Evolutionary conservation across 2,797 vertebrate species (phyloP), one percentile per base, ranked within the genome.

Genomic region (Notolepis coatsorum): DNA sequence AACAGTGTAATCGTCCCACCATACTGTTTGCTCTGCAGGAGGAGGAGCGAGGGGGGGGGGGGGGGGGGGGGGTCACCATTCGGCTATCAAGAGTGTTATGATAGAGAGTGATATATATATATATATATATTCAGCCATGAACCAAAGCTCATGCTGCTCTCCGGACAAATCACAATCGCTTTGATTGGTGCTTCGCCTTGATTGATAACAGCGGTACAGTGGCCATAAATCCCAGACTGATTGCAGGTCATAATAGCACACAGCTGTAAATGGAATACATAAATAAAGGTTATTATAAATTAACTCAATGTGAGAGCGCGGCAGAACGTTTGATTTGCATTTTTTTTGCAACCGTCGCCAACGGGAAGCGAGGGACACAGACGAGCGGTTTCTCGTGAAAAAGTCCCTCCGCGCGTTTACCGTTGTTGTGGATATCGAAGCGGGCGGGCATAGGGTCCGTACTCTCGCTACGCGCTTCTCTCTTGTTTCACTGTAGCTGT

Each of bases 11-110:
- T 71, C 49, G 67, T 43, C n/a, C 18, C 38, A 59, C 58, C 74
- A 71, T 59, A 55, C 78, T 68, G 56, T 85, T 79, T 85, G 73
- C n/a, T n/a, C n/a, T n/a, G 25, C 43, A 65, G 55, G 25, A n/a
- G n/a, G n/a, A n/a, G n/a, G n/a, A n/a, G n/a, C n/a, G n/a, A n/a
- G n/a, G n/a, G n/a, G n/a, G n/a, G n/a, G n/a, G n/a, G n/a, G n/a
- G n/a, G n/a, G n/a, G n/a, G n/a, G n/a, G n/a, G n/a, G n/a, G n/a
- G 30, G 7, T 31, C 30, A 7, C 10, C 10, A 31, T 31, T 31
- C 4, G 6, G 10, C 10, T 31, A n/a, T 31, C 7, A 31, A 31
- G 10, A 31, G 30, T 31, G 1, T 7, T 10, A 31, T 2, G 6
- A 31, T 31, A 31, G 6, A 31, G 10, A 7, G 30, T 31, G 2